Evolutionary conservation across 2,888 invertebrate species (phyloP), one percentile per base, ranked within the genome.

Genomic region (Oxycera nigricornis): DNA sequence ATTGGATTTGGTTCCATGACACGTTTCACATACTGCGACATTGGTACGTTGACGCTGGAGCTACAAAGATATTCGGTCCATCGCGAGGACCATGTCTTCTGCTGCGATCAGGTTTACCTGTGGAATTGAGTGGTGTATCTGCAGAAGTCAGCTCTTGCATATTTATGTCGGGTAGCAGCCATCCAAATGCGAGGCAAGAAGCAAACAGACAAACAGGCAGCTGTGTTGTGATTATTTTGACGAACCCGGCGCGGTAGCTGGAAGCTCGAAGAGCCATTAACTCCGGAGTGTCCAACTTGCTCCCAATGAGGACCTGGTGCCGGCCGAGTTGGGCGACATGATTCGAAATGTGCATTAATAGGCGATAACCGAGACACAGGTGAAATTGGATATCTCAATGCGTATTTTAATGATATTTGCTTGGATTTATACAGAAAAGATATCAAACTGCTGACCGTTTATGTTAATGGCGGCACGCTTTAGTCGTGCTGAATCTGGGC

Each of bases 371-470:
- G 41, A 65, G 65, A 11, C 22, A 65, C 65, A 41, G 65, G 65
- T 65, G 65, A 65, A 65, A 65, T 65, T 65, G 22, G 65, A 65
- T 65, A 65, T 65, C 65, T 65, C 65, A 65, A 65, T 65, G 22
- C 41, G 41, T 65, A 65, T 65, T 41, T 65, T 41, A 65, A 65
- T 65, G 65, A 65, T 41, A 17, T 65, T 39, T 65, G 30, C 35
- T 14, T 31, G 11, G 30, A 59, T 59, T 1, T 31, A 22, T 9
- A n/a, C 59, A 6, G 7, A 2, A 14, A 26, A 28, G 20, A 62
- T 62, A 39, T 11, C 2, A 26, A 24, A 55, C 24, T 55, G 55
- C 24, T 20, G 3, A 22, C 20, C 7, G 20, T 6, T n/a, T 31
- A 9, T 61, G 31, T 31, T 61, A 9, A 26, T 26, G 24, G n/a